Evolutionary conservation across 2,797 vertebrate genomes (phyloP).

Genomic region (Macropodus opercularis): DNA sequence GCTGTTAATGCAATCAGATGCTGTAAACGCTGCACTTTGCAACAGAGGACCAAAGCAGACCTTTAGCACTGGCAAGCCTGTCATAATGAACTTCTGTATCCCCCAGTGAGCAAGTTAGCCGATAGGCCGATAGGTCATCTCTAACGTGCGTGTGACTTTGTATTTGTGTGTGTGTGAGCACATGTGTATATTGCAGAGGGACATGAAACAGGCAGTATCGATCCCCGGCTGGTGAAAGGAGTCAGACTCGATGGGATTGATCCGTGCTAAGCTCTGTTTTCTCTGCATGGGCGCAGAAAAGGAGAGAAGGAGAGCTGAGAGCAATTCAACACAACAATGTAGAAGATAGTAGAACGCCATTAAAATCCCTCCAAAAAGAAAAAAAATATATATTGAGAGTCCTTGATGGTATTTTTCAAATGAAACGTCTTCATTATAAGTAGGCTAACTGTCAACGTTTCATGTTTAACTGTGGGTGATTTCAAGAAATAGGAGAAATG

Average conservation of each 20-base stretch:
- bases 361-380: constrained; percentile 12
- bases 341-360: constrained; percentile 23
- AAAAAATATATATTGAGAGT: constrained; percentile 6
- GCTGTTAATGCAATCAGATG: constrained; percentile 53
- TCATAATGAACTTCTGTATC: constrained; percentile 77
- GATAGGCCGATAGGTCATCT: constrained; percentile 78
- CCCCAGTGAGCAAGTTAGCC: constrained; percentile 63
- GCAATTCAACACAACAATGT: constrained; percentile 34
- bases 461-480: constrained; percentile 11
- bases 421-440: constrained; percentile 17
- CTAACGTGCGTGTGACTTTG: constrained; percentile 54
- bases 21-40: constrained; percentile 53
- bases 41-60: constrained; percentile 59
- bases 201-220: constrained; percentile 79
- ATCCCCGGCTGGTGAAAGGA: constrained; percentile 79
- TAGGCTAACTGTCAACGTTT: constrained; percentile 14
- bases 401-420: constrained; percentile 35
- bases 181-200: constrained; percentile 55
- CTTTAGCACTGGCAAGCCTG: constrained; percentile 66
- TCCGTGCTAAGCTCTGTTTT: constrained; percentile 79
- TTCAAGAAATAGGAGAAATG: constrained; percentile 30
- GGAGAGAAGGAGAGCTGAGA: constrained; percentile 49
- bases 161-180: constrained; percentile 8
- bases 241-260: constrained; percentile 81
- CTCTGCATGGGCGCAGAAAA: constrained; percentile 72